Conservation (phyloP, 2,113 vertebrate species). For the Ondatra zibethicus region DNA sequence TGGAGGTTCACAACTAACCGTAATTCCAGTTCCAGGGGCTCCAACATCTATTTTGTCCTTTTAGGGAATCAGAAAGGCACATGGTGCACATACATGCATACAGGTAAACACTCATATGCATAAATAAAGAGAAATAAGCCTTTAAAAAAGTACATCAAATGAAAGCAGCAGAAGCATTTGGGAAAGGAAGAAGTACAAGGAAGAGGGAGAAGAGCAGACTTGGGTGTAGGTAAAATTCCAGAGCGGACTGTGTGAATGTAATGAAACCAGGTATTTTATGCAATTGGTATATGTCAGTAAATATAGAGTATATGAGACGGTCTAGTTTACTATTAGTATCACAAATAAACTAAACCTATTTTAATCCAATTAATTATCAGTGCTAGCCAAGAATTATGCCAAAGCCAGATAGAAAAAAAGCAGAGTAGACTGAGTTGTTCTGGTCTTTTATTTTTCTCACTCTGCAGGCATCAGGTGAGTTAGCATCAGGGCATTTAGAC, state of each 20-base stretch:
- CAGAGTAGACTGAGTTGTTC: background rate
- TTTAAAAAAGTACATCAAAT: background rate
- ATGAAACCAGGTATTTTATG: background rate
- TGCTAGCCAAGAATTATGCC: background rate
- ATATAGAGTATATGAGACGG: background rate
- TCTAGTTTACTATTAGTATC: background rate
- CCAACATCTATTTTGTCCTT: background rate
- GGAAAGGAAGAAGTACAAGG: background rate
- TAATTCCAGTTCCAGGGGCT: background rate
- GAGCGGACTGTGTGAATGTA: background rate
- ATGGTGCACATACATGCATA: background rate
- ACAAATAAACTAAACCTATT: background rate
- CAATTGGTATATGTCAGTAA: background rate
- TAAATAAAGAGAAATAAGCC: background rate
- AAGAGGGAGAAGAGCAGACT: too few relatives aligned
- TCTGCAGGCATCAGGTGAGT: background rate
- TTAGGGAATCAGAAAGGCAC: background rate
- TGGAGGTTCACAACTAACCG: background rate
- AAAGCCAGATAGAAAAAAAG: background rate
- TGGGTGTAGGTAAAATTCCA: background rate
- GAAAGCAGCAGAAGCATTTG: background rate
- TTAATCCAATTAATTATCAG: conserved; percentile 37
- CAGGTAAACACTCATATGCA: background rate
- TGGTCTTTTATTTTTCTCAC: background rate
- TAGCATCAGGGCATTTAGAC: background rate